Evolutionary conservation across 2,888 invertebrate species (phyloP).

Genomic region (Neocrepidodera transversa): DNA sequence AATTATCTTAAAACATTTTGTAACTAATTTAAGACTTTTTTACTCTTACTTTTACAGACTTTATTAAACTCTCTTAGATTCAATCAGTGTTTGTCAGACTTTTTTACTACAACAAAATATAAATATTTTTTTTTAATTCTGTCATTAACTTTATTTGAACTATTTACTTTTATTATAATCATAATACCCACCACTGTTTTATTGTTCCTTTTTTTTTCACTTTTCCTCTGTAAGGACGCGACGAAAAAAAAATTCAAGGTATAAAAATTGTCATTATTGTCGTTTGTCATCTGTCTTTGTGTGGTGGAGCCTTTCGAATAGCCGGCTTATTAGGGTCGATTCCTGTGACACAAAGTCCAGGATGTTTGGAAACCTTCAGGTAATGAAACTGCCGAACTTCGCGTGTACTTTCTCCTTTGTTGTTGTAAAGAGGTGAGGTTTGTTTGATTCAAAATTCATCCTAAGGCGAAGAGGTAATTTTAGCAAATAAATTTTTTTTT

Average conservation of each 20-base stretch:
- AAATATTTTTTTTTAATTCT: too few relatives aligned
- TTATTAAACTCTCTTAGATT: too few relatives aligned
- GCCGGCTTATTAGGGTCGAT: constrained; percentile 56
- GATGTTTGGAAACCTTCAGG: constrained; percentile 57
- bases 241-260: constrained; percentile 46
- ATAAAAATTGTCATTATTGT: constrained; percentile 57
- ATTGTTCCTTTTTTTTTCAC: not conserved
- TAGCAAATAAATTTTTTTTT: too few relatives aligned
- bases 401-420: constrained; percentile 24
- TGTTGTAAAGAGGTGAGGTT: not conserved
- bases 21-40: too few relatives aligned
- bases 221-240: constrained; percentile 27
- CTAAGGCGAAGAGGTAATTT: too few relatives aligned
- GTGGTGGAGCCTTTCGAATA: constrained; percentile 50
- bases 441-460: constrained; percentile 9
- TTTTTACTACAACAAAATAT: too few relatives aligned
- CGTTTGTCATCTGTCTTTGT: constrained; percentile 55
- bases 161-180: too few relatives aligned
- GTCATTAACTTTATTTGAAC: too few relatives aligned
- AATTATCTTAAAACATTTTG: too few relatives aligned
- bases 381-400: constrained; percentile 44
- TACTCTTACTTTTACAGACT: too few relatives aligned
- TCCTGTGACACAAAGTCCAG: constrained; percentile 56
- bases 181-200: not conserved
- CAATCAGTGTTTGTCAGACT: too few relatives aligned